A percentile compares a stretch with the other conserved stretches of the same genome.
These are phyloP conservation scores for Fopius arisanus DNA, from an alignment of 1,140 invertebrate species.

Conservation along the genomic window DNA sequence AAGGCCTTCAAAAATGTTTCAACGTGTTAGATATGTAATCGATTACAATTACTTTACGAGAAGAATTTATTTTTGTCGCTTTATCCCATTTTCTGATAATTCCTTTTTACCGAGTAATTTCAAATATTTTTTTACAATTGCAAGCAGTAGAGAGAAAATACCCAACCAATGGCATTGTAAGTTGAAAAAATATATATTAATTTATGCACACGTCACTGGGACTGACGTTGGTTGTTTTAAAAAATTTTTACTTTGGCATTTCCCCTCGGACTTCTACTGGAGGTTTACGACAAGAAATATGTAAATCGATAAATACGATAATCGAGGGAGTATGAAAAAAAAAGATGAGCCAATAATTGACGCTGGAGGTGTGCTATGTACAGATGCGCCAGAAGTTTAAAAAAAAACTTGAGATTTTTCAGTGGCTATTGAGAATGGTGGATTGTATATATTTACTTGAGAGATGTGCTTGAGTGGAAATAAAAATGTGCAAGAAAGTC, in stretches of 20 bases:
- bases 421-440: neutral
- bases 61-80: too few species aligned
- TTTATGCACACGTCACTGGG: too few species aligned
- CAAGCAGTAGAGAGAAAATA: too few species aligned
- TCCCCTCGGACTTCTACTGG: neutral
- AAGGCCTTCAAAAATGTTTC: too few species aligned
- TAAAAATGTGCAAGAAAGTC: conserved; percentile 6
- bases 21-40: too few species aligned
- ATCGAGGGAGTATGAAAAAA: neutral
- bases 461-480: neutral
- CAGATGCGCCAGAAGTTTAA: neutral
- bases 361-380: neutral
- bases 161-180: too few species aligned
- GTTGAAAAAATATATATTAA: too few species aligned
- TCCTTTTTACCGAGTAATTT: too few species aligned
- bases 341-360: neutral
- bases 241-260: neutral
- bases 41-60: too few species aligned
- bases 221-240: neutral
- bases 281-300: neutral
- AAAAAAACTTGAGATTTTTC: too few species aligned
- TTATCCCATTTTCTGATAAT: too few species aligned
- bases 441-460: neutral
- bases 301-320: neutral
- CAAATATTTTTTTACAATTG: too few species aligned